Conservation (phyloP, 2,888 invertebrate species). For the Acholoe squamosa region DNA sequence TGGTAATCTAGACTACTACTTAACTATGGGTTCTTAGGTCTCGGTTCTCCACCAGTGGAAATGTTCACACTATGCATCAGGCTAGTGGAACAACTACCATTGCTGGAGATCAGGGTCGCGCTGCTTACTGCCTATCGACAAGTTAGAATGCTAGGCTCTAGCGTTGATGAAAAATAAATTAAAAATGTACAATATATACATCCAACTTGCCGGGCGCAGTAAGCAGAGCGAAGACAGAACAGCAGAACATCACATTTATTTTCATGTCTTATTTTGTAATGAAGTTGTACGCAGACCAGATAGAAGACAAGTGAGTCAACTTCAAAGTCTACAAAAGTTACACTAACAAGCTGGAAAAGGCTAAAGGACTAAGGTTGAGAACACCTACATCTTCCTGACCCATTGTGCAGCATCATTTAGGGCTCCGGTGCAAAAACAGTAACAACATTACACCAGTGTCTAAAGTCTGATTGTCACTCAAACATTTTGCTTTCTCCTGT, state of each 20-base stretch:
- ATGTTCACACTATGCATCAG: background rate
- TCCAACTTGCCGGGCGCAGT: background rate
- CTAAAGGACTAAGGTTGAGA: slow-evolving; percentile 10
- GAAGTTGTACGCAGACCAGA: background rate
- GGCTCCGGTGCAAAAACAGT: too few species aligned
- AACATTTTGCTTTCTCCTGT: background rate
- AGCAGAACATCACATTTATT: slow-evolving; percentile 31
- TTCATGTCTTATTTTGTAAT: background rate
- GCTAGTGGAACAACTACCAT: slow-evolving; percentile 19
- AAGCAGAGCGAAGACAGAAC: slow-evolving; percentile 13
- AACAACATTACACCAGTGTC: too few species aligned
- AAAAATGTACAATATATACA: slow-evolving; percentile 44
- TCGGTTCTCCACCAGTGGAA: background rate
- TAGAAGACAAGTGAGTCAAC: background rate
- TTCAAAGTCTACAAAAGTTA: background rate
- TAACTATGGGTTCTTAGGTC: slow-evolving; percentile 13
- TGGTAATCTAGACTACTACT: slow-evolving; percentile 21
- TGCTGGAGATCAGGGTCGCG: background rate
- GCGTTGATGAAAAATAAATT: slow-evolving; percentile 41
- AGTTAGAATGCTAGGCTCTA: slow-evolving; percentile 33
- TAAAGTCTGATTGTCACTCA: too few species aligned
- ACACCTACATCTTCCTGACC: background rate
- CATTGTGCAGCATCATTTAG: too few species aligned
- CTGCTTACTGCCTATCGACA: background rate
- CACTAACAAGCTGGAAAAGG: background rate